phyloP scores from a whole-genome alignment of 1,140 invertebrate species.

The Pseudomyrmex flavicornis region DNA sequence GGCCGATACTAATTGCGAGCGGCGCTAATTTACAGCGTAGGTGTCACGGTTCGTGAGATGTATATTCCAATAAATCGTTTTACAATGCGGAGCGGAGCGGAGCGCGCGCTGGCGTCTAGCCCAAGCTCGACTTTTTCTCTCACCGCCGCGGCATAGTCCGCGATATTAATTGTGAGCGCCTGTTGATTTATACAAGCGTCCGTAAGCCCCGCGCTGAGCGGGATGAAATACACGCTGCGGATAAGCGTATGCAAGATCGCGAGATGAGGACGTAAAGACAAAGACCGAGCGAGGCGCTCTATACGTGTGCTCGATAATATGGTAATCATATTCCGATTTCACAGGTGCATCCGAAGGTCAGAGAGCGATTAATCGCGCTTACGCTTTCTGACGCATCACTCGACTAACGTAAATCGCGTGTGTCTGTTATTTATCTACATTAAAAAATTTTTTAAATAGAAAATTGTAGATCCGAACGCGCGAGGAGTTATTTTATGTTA shows the following conservation, averaged over 20 bases:
- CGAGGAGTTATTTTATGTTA: neutral
- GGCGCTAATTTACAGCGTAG: constrained; percentile 49
- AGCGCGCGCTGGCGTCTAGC: neutral
- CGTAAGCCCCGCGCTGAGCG: constrained; percentile 24
- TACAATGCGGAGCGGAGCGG: constrained; percentile 36
- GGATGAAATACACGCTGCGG: constrained; percentile 28
- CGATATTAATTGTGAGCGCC: constrained; percentile 52
- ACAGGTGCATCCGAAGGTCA: constrained; percentile 12
- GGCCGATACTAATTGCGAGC: constrained; percentile 44
- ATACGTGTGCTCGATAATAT: constrained; percentile 7
- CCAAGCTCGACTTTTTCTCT: constrained; percentile 2
- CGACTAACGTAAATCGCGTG: neutral
- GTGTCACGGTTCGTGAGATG: constrained; percentile 51
- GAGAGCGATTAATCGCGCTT: constrained; percentile 10
- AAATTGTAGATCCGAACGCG: neutral
- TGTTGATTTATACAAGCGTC: constrained; percentile 54
- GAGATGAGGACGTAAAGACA: constrained; percentile 32
- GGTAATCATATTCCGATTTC: constrained; percentile 36
- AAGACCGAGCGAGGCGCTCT: constrained; percentile 20
- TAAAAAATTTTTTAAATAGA: neutral
- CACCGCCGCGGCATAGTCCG: constrained; percentile 1
- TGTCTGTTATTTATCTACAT: no score
- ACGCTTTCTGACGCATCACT: neutral
- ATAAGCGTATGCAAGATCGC: constrained; percentile 36
- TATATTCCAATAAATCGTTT: constrained; percentile 60